phyloP scores from a whole-genome alignment of 2,888 invertebrate genomes.

The Sicus ferrugineus region DNA sequence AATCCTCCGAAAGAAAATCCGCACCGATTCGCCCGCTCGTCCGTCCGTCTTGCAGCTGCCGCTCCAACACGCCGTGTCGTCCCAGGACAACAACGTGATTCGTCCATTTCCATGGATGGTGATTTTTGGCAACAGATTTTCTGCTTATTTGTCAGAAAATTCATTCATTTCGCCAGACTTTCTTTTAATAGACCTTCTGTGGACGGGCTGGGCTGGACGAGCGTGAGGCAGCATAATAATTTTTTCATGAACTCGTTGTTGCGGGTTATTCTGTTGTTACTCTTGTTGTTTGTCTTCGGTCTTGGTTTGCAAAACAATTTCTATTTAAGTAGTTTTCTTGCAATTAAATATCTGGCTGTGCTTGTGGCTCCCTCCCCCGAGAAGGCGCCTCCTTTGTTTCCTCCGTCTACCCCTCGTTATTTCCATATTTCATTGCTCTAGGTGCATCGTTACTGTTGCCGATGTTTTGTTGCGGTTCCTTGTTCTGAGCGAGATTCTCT shows the following conservation, averaged over 20 bases:
- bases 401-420: not conserved
- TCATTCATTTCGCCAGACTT: slow-evolving; percentile 24
- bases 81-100: slow-evolving; percentile 11
- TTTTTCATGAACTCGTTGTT: slow-evolving; percentile 30
- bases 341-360: slow-evolving; percentile 22
- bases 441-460: not conserved
- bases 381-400: not conserved
- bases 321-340: slow-evolving; percentile 21
- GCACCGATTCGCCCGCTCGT: not conserved
- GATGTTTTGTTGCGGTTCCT: not conserved
- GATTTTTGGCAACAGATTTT: slow-evolving; percentile 32
- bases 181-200: slow-evolving; percentile 25
- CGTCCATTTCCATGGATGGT: slow-evolving; percentile 30
- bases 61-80: not conserved
- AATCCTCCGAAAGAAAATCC: not conserved
- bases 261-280: slow-evolving; percentile 10
- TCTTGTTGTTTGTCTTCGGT: slow-evolving; percentile 1
- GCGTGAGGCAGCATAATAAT: slow-evolving; percentile 25
- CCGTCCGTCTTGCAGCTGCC: not conserved
- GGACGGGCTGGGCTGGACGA: not conserved
- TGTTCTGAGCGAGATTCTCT: not conserved
- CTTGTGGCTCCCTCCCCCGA: not conserved
- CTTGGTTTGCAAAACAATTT: slow-evolving; percentile 27
- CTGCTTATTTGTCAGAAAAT: slow-evolving; percentile 30
- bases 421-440: not conserved